Evolutionary conservation across 2,113 vertebrate genomes (phyloP).

Genomic region (Alces alces): DNA sequence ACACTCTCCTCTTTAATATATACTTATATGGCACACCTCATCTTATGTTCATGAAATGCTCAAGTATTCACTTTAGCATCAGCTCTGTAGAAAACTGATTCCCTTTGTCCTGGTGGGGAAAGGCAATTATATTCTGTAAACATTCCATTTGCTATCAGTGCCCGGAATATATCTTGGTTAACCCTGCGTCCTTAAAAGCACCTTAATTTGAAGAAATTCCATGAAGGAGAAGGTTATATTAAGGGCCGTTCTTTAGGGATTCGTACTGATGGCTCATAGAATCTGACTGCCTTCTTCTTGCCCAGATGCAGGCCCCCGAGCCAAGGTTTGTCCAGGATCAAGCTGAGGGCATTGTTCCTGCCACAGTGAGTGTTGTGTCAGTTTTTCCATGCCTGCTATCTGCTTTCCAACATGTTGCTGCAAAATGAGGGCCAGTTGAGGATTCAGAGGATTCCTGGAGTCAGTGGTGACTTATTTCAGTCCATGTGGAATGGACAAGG

Average conservation of each 20-base stretch:
- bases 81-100: slow-evolving; percentile 62
- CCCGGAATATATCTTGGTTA: slow-evolving; percentile 65
- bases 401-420: rapidly evolving
- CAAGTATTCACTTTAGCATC: slow-evolving; percentile 52
- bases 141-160: slow-evolving; percentile 68
- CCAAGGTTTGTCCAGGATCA: not conserved
- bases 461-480: not conserved
- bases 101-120: slow-evolving; percentile 64
- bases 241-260: not conserved
- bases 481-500: not conserved
- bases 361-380: rapidly evolving
- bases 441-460: not conserved
- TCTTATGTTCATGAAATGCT: slow-evolving; percentile 46
- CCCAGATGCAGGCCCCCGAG: not conserved
- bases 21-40: slow-evolving; percentile 46
- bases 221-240: not conserved
- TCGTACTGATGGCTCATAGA: not conserved
- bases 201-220: slow-evolving; percentile 60
- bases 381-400: too few species aligned
- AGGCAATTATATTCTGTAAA: slow-evolving; percentile 75
- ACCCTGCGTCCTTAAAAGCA: slow-evolving; percentile 55
- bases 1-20: not conserved
- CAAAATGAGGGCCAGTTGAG: rapidly evolving
- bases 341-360: not conserved
- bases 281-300: not conserved